Percentiles rank a stretch among this genome's conserved stretches.
Evolutionary conservation across 2,797 vertebrate species (phyloP).

Genomic region (Tamandua tetradactyla): DNA sequence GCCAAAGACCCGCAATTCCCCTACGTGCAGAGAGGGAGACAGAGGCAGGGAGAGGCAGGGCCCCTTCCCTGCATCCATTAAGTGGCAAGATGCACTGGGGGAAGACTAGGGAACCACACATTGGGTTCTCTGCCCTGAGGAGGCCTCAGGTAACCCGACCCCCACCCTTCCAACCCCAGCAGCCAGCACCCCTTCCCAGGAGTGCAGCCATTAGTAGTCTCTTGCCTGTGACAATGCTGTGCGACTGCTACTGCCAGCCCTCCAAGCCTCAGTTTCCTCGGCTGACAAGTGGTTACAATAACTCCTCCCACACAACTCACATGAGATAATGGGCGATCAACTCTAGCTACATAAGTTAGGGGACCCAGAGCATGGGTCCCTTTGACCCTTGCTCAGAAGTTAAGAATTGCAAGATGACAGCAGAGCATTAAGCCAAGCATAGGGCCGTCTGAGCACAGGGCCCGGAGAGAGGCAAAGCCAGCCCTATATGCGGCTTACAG

Average conservation of each 20-base stretch:
- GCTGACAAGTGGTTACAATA: neutral
- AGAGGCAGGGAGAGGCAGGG: rapidly evolving
- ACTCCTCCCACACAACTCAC: neutral
- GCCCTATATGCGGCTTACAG: rapidly evolving
- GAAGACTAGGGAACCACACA: neutral
- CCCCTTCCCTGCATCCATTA: neutral
- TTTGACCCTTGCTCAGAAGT: neutral
- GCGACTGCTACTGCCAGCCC: rapidly evolving
- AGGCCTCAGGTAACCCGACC: neutral
- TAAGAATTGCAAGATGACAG: neutral
- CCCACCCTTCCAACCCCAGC: neutral
- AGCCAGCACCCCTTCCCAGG: neutral
- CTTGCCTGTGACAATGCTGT: rapidly evolving
- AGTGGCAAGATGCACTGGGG: neutral
- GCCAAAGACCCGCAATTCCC: neutral
- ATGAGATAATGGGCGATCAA: rapidly evolving
- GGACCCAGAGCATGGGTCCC: rapidly evolving
- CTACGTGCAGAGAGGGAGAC: neutral
- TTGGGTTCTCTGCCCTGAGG: neutral
- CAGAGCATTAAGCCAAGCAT: too few species aligned
- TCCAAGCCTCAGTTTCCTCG: neutral
- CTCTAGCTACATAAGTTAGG: rapidly evolving
- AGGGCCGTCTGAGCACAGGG: neutral
- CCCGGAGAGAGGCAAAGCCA: neutral
- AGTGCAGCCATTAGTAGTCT: neutral